Evolutionary conservation across 2,888 invertebrate species (phyloP).

Genomic region (Morpho deidamia): DNA sequence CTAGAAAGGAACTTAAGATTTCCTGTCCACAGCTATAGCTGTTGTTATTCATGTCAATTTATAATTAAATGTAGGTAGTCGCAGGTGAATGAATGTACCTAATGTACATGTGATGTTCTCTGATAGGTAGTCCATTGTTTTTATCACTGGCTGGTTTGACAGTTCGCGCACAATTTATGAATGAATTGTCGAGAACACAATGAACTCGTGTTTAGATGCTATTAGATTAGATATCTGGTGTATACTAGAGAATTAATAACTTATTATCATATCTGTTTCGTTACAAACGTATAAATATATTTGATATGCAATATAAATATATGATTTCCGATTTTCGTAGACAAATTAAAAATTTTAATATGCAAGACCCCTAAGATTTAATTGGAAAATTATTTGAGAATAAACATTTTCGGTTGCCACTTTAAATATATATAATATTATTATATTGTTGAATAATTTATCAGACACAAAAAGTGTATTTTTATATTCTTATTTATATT

Average conservation of each 20-base stretch:
- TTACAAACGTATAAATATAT: no score
- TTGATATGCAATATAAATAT: no score
- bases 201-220: conserved; percentile 58
- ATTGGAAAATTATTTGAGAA: no score
- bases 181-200: conserved; percentile 65
- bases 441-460: no score
- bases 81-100: conserved; percentile 12
- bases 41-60: conserved; percentile 30
- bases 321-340: no score
- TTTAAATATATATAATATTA: no score
- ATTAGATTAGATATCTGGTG: conserved; percentile 53
- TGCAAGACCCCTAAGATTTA: no score
- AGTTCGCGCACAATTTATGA: conserved; percentile 67
- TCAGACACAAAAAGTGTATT: no score
- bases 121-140: conserved; percentile 52
- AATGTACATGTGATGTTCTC: neutral
- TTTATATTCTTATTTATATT: no score
- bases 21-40: conserved; percentile 42
- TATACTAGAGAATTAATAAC: conserved; percentile 33
- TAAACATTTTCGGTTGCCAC: no score
- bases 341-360: no score
- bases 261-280: neutral
- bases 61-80: conserved; percentile 23
- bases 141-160: conserved; percentile 60
- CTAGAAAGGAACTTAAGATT: conserved; percentile 22